phyloP scores from a whole-genome alignment of 2,797 vertebrate species.

The Chromobotia macracanthus region DNA sequence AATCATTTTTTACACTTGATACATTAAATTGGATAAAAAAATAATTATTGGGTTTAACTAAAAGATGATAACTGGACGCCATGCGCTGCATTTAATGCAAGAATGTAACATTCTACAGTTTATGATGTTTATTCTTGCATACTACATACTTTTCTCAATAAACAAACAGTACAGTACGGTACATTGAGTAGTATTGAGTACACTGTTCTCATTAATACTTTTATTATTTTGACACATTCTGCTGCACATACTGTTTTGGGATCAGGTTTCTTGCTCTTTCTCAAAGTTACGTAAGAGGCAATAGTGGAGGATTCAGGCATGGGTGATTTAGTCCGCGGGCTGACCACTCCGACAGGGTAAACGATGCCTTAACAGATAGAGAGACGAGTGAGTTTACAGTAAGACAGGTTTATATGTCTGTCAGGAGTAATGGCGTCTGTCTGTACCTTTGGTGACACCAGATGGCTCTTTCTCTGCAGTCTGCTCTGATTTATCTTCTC shows the following conservation, averaged over 20 bases:
- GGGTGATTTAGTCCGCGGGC: conserved; percentile 92
- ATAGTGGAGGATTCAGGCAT: conserved; percentile 92
- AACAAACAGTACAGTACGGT: too few species aligned
- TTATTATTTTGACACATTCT: too few species aligned
- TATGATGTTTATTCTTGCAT: too few species aligned
- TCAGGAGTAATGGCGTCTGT: neutral
- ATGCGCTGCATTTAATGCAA: too few species aligned
- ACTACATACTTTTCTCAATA: too few species aligned
- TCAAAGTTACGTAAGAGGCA: conserved; percentile 94
- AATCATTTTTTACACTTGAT: too few species aligned
- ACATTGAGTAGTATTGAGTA: too few species aligned
- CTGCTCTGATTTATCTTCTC: conserved; percentile 88
- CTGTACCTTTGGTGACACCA: conserved; percentile 82
- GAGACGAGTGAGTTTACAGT: conserved; percentile 1
- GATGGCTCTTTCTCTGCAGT: conserved; percentile 80
- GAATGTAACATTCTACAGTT: too few species aligned
- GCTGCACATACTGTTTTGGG: conserved; percentile 82
- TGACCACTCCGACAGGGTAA: conserved; percentile 92
- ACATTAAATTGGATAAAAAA: too few species aligned
- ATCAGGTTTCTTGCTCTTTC: conserved; percentile 90
- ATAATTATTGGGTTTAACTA: too few species aligned
- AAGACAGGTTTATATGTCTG: neutral
- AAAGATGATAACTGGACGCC: too few species aligned
- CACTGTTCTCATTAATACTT: too few species aligned
- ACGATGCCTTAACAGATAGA: conserved; percentile 77